A percentile compares a stretch with the other conserved stretches of the same genome.
Evolutionary conservation across 2,113 vertebrate species (phyloP).

Genomic region (Etheostoma cragini): DNA sequence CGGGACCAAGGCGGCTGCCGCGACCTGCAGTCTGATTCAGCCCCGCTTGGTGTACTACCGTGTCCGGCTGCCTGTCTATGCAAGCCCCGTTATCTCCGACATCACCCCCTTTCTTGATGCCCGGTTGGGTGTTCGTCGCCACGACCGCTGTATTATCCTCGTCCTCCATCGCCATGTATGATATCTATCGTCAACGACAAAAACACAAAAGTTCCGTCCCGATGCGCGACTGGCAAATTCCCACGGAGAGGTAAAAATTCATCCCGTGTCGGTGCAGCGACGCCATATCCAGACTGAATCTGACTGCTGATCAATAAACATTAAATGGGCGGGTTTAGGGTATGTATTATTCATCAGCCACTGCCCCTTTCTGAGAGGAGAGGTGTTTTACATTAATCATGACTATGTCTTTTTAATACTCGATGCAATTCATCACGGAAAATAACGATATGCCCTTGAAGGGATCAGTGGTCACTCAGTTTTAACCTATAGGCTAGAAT

Average conservation of each 20-base stretch:
- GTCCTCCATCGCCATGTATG: constrained; percentile 83
- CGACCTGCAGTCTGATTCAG: constrained; percentile 73
- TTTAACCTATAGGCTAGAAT: not conserved
- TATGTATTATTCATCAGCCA: constrained; percentile 71
- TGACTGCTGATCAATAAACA: constrained; percentile 82
- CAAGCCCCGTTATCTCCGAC: constrained; percentile 79
- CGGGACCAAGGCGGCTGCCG: constrained; percentile 74
- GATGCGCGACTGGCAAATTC: constrained; percentile 69
- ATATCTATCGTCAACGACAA: constrained; percentile 28
- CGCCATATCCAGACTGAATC: constrained; percentile 81
- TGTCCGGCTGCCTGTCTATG: constrained; percentile 80
- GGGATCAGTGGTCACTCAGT: not conserved
- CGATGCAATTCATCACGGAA: not conserved
- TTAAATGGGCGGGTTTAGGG: constrained; percentile 69
- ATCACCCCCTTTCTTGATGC: constrained; percentile 71
- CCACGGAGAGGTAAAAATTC: constrained; percentile 66
- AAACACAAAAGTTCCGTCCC: constrained; percentile 23
- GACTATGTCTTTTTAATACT: constrained; percentile 3
- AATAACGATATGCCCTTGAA: not conserved
- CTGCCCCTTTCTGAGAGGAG: constrained; percentile 47
- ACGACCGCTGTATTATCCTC: constrained; percentile 64
- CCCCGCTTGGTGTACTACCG: constrained; percentile 73
- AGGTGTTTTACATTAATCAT: constrained; percentile 55
- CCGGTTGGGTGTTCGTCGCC: constrained; percentile 60
- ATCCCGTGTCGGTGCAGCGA: constrained; percentile 74